Percentiles rank a stretch among this genome's conserved stretches.
Conservation (phyloP, 2,797 vertebrate genomes). For the Chiloscyllium punctatum region DNA sequence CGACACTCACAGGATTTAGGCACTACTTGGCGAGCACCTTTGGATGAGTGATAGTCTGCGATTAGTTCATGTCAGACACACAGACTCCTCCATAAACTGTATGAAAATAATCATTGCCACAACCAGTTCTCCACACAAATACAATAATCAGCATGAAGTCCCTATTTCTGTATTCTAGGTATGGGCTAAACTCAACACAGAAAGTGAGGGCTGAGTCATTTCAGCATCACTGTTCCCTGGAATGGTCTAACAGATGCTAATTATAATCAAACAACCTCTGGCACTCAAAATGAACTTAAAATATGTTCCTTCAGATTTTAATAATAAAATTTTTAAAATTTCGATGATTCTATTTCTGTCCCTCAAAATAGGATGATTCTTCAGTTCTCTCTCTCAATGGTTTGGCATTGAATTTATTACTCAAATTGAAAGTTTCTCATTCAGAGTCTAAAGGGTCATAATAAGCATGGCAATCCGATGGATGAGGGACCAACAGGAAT, state of each 20-base stretch:
- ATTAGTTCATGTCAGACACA: not conserved
- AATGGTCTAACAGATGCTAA: not conserved
- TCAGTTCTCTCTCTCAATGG: not conserved
- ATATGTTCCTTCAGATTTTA: not conserved
- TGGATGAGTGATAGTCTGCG: not conserved
- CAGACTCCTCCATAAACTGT: not conserved
- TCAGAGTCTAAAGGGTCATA: not conserved
- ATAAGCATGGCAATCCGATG: not conserved
- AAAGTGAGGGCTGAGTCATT: not conserved
- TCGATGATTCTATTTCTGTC: not conserved
- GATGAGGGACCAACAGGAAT: not conserved
- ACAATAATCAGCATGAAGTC: not conserved
- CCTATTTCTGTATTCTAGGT: not conserved
- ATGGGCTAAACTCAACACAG: not conserved
- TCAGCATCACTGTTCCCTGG: not conserved
- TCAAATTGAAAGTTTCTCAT: not conserved
- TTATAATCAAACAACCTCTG: not conserved
- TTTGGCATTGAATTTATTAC: not conserved
- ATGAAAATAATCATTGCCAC: not conserved
- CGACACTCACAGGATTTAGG: not conserved
- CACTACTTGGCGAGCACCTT: not conserved
- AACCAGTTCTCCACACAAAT: not conserved
- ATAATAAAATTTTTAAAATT: not conserved
- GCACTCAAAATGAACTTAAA: not conserved
- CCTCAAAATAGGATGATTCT: not conserved